phyloP scores from a whole-genome alignment of 1,140 invertebrate genomes.

The Intoshia linei region DNA sequence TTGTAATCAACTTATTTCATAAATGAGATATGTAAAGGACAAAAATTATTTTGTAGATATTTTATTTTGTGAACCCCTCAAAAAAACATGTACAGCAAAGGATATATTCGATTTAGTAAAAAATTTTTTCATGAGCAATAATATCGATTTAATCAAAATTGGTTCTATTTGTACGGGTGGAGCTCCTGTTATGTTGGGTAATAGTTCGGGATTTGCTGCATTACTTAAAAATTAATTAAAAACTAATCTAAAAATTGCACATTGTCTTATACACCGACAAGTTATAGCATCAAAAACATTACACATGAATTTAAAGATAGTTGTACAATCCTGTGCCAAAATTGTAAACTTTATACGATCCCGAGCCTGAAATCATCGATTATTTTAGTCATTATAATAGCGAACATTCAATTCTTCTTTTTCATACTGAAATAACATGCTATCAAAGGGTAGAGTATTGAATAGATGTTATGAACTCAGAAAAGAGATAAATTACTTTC shows the following conservation, averaged over 20 bases:
- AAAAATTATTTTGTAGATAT: no score
- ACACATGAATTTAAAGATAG: no score
- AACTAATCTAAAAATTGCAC: no score
- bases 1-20: slow-evolving; percentile 1
- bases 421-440: not conserved
- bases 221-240: no score
- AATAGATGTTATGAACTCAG: not conserved
- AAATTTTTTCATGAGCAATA: not conserved
- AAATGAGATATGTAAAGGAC: not conserved
- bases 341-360: not conserved
- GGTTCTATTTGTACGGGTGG: not conserved
- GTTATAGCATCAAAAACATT: no score
- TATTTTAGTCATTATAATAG: not conserved
- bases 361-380: not conserved
- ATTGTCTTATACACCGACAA: no score
- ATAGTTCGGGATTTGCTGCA: not conserved
- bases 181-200: not conserved
- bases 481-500: slow-evolving; percentile 1
- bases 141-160: no score
- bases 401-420: no score
- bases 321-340: not conserved
- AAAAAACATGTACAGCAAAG: not conserved
- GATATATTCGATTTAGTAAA: no score
- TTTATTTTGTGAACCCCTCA: not conserved
- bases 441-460: not conserved